These are phyloP conservation scores for Diadema setosum DNA, from an alignment of 35 echinoderm and acorn worm genomes.

Conservation along the genomic window DNA sequence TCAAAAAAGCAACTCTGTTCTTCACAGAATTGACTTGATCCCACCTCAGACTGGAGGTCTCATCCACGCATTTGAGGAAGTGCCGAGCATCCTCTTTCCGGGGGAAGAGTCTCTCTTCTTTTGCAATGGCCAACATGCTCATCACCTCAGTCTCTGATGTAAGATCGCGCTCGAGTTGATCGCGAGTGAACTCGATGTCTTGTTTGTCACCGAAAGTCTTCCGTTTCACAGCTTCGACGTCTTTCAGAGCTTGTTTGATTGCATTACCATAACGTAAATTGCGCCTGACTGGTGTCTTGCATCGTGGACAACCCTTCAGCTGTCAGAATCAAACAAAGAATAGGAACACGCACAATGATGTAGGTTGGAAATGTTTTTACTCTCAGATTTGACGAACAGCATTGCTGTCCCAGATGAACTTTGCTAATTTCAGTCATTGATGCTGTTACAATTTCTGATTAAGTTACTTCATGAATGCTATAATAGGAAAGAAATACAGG, in stretches of 20 bases:
- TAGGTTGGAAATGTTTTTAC: too few species aligned
- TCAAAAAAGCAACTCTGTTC: background rate
- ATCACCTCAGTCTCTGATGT: background rate
- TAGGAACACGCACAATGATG: too few species aligned
- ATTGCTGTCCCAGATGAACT: too few species aligned
- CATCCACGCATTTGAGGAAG: background rate
- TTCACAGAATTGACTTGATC: background rate
- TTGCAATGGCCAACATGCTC: background rate
- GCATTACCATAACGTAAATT: conserved; percentile 76
- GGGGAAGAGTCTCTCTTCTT: background rate
- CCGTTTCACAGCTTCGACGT: conserved; percentile 62
- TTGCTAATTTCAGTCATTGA: too few species aligned
- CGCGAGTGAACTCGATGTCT: background rate
- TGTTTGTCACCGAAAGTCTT: conserved; percentile 34
- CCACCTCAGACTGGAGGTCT: background rate
- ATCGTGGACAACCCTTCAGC: conserved; percentile 21
- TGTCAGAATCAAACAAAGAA: background rate
- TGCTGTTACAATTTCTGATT: too few species aligned
- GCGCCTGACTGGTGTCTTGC: conserved; percentile 47
- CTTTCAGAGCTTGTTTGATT: conserved; percentile 47
- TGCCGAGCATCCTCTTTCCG: background rate
- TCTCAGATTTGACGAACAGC: too few species aligned
- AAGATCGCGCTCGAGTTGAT: background rate
- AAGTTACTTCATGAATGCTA: too few species aligned
- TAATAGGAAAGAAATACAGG: too few species aligned